Conservation (phyloP, 2,113 vertebrate species). For the Tretioscincus oriximinensis region DNA sequence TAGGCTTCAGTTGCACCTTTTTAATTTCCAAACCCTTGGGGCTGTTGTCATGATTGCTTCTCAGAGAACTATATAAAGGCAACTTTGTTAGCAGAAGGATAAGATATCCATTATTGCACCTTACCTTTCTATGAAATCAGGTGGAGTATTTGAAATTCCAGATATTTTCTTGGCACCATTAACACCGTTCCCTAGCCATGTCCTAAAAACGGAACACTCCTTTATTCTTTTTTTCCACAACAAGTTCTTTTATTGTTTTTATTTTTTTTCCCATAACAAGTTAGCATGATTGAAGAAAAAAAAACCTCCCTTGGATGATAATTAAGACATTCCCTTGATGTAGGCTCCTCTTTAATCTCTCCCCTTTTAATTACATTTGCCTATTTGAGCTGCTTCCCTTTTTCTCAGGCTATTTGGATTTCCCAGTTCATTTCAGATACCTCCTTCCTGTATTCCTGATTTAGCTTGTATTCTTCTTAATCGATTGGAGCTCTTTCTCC, state of each 20-base stretch:
- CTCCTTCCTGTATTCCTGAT: constrained; percentile 17
- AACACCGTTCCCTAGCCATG: constrained; percentile 24
- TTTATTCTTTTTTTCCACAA: too few species aligned
- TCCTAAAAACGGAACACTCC: constrained; percentile 32
- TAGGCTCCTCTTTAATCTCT: constrained; percentile 60
- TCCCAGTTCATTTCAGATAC: constrained; percentile 16
- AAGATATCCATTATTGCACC: constrained; percentile 34
- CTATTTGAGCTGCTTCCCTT: constrained; percentile 56
- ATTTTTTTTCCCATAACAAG: constrained; percentile 38
- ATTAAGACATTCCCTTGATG: constrained; percentile 58
- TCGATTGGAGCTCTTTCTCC: neutral
- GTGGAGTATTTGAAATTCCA: constrained; percentile 41
- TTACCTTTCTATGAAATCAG: neutral
- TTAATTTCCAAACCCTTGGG: neutral
- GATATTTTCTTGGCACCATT: constrained; percentile 19
- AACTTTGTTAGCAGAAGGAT: neutral
- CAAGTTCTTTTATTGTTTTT: too few species aligned
- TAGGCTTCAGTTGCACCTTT: neutral
- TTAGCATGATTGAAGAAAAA: constrained; percentile 40
- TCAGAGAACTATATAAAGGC: neutral
- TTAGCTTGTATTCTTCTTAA: neutral
- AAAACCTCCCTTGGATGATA: constrained; percentile 52
- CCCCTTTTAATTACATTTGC: constrained; percentile 65
- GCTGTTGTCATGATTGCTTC: neutral
- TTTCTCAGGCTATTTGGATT: constrained; percentile 29